These are phyloP conservation scores for Ptyas mucosa DNA, from an alignment of 2,113 vertebrate species.

Conservation along the genomic window DNA sequence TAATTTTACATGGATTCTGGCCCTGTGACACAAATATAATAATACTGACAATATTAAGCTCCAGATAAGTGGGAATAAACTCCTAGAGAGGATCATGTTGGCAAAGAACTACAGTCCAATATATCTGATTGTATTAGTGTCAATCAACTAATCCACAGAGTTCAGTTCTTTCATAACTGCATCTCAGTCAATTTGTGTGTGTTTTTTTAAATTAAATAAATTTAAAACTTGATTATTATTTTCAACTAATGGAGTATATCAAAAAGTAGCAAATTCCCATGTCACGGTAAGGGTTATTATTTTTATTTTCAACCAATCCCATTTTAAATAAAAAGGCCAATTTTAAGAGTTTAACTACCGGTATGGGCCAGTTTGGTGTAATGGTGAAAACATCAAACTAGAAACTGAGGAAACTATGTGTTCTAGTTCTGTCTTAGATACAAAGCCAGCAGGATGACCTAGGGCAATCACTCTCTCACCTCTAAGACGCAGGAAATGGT, in stretches of 20 bases:
- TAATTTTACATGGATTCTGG: neutral
- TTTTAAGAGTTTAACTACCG: neutral
- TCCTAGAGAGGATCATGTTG: neutral
- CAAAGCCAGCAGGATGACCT: neutral
- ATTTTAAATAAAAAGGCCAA: neutral
- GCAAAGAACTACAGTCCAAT: neutral
- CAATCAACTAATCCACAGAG: constrained; percentile 3
- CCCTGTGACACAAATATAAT: neutral
- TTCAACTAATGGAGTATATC: neutral
- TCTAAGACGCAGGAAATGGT: neutral
- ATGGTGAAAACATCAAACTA: neutral
- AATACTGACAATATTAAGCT: neutral
- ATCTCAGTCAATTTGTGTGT: constrained; percentile 22
- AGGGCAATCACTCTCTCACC: neutral
- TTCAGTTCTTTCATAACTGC: constrained; percentile 14
- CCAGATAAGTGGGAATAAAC: neutral
- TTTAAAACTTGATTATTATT: constrained; percentile 16
- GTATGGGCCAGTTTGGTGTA: neutral
- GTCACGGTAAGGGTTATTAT: neutral
- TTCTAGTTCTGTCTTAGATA: neutral
- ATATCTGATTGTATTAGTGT: neutral
- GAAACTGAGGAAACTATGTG: neutral
- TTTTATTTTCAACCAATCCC: neutral
- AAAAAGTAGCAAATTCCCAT: neutral
- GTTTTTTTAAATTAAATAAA: constrained; percentile 37